phyloP scores from a whole-genome alignment of 2,888 invertebrate species.

The Balanococcus diminutus region DNA sequence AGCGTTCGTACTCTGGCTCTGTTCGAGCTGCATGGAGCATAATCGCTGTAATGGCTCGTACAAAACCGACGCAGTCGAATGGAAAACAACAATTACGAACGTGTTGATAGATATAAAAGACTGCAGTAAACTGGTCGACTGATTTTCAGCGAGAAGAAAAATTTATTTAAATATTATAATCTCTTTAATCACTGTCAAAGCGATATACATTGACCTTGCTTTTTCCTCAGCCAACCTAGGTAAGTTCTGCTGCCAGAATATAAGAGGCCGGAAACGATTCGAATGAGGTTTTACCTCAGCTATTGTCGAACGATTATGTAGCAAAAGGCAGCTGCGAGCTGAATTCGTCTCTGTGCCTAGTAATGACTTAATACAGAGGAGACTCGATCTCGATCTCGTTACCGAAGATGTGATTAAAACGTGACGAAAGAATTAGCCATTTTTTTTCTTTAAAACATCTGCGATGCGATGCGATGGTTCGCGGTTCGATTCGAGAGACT shows the following conservation, averaged over 20 bases:
- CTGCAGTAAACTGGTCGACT: neutral
- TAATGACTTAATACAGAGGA: constrained; percentile 13
- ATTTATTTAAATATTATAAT: constrained; percentile 20
- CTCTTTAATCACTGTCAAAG: constrained; percentile 28
- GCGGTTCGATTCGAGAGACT: neutral
- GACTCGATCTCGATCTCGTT: neutral
- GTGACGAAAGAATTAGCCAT: constrained; percentile 11
- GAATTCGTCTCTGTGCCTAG: neutral
- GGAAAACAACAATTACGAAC: neutral
- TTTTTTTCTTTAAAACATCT: neutral
- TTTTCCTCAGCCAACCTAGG: neutral
- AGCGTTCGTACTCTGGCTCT: neutral
- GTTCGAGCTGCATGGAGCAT: neutral
- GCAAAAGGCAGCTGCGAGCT: neutral
- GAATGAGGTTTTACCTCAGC: neutral
- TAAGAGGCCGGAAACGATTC: neutral
- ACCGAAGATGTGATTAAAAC: neutral
- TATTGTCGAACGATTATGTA: neutral
- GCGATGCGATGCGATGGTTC: neutral
- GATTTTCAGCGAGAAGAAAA: neutral
- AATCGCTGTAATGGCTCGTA: neutral
- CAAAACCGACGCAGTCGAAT: neutral
- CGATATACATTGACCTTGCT: constrained; percentile 34
- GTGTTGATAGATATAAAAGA: neutral
- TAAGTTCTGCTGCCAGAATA: neutral